Evolutionary conservation across 2,888 invertebrate species (phyloP).

Genomic region (Pyrrhia umbra): DNA sequence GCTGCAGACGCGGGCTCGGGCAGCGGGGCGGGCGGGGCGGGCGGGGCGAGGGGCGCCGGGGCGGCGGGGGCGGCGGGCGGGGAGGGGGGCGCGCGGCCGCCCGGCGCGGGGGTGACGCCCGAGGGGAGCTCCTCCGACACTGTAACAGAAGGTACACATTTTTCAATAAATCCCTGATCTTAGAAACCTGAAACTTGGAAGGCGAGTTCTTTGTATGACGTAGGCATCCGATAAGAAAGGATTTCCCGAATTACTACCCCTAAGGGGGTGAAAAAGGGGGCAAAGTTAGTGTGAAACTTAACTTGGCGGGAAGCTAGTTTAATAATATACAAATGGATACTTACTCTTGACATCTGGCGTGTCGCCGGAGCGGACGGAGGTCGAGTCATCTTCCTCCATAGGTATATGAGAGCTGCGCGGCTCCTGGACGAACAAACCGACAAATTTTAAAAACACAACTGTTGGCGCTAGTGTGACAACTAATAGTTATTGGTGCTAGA

Average conservation of each 20-base stretch:
- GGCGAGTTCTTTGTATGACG: no score
- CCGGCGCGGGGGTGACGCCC: conserved; percentile 59
- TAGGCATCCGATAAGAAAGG: no score
- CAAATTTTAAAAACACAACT: not conserved
- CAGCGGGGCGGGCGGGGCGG: conserved; percentile 46
- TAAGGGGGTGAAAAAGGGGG: no score
- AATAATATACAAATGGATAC: conserved; percentile 48
- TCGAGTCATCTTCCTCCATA: conserved; percentile 97
- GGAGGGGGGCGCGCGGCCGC: conserved; percentile 44
- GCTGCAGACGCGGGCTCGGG: conserved; percentile 43
- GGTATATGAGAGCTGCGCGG: conserved; percentile 97
- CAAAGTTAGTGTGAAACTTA: no score
- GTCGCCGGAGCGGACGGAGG: conserved; percentile 95
- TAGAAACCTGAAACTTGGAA: no score
- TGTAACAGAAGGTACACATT: conserved; percentile 28
- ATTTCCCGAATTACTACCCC: no score
- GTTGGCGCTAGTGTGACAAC: no score
- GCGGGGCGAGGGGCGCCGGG: conserved; percentile 20
- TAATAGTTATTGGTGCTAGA: no score
- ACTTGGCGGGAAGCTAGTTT: no score
- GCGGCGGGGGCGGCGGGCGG: conserved; percentile 31
- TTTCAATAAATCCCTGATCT: no score
- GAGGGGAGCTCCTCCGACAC: conserved; percentile 80
- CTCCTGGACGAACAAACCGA: conserved; percentile 90
- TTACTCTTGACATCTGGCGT: conserved; percentile 94